Evolutionary conservation across 2,113 vertebrate species (phyloP), one percentile per base, ranked within the genome.

Genomic region (Scytalopus superciliaris): DNA sequence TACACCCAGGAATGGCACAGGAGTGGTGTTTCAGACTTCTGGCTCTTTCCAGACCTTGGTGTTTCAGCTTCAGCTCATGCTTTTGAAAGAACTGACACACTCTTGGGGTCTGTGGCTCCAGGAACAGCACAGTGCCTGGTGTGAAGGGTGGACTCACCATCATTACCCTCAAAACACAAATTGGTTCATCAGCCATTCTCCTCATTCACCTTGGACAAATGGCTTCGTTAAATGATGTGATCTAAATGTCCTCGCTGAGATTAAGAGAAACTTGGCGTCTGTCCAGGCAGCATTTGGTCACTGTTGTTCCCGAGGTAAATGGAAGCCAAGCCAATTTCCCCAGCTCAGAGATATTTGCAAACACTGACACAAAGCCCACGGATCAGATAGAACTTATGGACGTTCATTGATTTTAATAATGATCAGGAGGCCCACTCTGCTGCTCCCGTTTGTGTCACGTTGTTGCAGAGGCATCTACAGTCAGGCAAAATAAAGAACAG

Each of bases 221-320:
- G 42, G 62, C n/a, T 84, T 37, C 25, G 23, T 50, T 73, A 80
- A 94, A 55, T 3, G 1, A 40, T 21, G 37, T 40, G 73, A 84
- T 86, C 47, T 53, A 74, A 91, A 70, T 63, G 52, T 81, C 55
- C 75, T 84, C 73, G 66, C 76, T 63, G 77, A 81, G 73, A 73
- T 70, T 30, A 50, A 57, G 74, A 81, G 64, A 70, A 84, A 67
- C 35, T 22, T 93, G 81, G 73, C 56, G 19, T 47, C 35, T 69
- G 7, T 56, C 77, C 68, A 91, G 84, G 59, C 59, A 67, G 64
- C 16, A 9, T 87, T 92, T 81, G 94, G 73, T 93, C 89, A 59
- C 9, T 55, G 64, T 59, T 81, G 42, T 52, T 93, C 33, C 84
- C 1, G 6, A 81, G 80, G 25, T 40, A 62, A 69, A 77, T 19